These are phyloP conservation scores for Macaca mulatta DNA, from an alignment of 2,113 vertebrate species.

Conservation along the genomic window DNA sequence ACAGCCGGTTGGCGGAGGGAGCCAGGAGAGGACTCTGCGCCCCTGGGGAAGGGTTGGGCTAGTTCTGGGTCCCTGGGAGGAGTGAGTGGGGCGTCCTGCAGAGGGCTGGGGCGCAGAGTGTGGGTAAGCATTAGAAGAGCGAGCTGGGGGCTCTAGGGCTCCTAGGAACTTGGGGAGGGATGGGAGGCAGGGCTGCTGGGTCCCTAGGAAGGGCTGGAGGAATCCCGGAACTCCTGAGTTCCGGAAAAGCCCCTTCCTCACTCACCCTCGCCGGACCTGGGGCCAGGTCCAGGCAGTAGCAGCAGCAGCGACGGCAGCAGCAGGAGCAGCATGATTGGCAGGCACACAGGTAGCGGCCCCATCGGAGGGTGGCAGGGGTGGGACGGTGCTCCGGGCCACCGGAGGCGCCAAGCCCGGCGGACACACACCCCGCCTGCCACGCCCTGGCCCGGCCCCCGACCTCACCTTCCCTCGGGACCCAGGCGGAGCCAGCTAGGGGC, in stretches of 20 bases:
- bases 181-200: neutral
- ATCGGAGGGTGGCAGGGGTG: neutral
- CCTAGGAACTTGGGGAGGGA: too few species aligned
- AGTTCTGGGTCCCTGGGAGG: neutral
- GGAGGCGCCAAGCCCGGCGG: neutral
- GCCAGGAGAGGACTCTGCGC: neutral
- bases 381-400: neutral
- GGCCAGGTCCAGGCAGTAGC: neutral
- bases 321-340: neutral
- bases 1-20: too few species aligned
- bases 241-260: neutral
- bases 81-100: neutral
- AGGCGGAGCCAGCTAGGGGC: constrained; percentile 30
- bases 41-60: neutral
- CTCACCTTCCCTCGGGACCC: neutral
- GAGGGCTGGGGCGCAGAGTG: too few species aligned
- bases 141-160: too few species aligned
- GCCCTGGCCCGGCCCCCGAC: neutral
- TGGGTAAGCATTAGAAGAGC: neutral
- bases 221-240: too few species aligned
- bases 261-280: neutral
- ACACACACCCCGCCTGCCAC: neutral
- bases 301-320: constrained; percentile 31
- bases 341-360: neutral
- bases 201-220: neutral